These are phyloP conservation scores for Tenrec ecaudatus DNA, from an alignment of 2,113 vertebrate species.

Conservation along the genomic window DNA sequence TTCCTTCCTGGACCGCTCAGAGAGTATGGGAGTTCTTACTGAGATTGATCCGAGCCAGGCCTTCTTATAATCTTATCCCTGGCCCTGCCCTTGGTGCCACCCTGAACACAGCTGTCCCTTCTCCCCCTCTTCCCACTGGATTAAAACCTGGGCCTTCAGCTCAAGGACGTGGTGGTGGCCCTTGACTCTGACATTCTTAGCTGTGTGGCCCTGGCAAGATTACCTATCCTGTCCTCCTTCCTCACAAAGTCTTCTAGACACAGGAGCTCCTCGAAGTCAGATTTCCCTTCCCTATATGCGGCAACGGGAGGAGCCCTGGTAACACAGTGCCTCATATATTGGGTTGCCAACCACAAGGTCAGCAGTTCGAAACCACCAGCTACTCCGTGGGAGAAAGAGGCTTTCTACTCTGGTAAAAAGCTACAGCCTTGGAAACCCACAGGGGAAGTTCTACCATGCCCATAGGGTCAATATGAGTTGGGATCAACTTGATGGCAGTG, in stretches of 20 bases:
- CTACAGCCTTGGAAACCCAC: too few relatives aligned
- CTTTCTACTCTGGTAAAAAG: too few relatives aligned
- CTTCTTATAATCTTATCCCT: background rate
- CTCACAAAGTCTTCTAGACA: background rate
- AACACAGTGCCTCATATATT: too few relatives aligned
- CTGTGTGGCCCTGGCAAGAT: background rate
- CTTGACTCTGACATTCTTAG: background rate
- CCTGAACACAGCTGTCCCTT: background rate
- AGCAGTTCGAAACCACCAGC: too few relatives aligned
- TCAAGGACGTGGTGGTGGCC: background rate
- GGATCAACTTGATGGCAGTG: too few relatives aligned
- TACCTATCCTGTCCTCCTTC: background rate
- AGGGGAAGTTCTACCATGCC: too few relatives aligned
- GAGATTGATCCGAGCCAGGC: background rate
- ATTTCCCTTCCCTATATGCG: background rate
- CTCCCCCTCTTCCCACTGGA: too few relatives aligned
- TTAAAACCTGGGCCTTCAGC: background rate
- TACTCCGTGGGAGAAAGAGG: too few relatives aligned
- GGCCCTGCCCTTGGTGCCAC: background rate
- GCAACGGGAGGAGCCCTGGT: too few relatives aligned
- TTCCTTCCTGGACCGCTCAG: background rate
- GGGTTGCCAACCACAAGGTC: too few relatives aligned
- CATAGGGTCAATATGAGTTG: too few relatives aligned
- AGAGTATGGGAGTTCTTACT: background rate
- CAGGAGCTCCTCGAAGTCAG: background rate